A percentile compares a stretch with the other conserved stretches of the same genome.
Conservation (phyloP, 1,140 invertebrate genomes). For the Drosophila equinoxialis region DNA sequence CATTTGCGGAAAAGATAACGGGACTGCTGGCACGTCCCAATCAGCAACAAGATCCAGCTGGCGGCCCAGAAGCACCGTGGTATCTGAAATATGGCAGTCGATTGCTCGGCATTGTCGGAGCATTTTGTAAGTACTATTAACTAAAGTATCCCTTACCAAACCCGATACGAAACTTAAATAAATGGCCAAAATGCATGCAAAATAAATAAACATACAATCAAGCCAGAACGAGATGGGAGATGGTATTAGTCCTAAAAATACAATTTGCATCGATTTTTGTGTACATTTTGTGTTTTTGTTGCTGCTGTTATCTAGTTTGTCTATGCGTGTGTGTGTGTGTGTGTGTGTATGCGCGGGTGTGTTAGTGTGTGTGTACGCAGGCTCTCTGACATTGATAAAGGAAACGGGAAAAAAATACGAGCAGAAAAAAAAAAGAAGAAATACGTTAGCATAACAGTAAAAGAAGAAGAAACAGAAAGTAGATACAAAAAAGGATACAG, state of each 20-base stretch:
- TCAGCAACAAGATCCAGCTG: slow-evolving; percentile 85
- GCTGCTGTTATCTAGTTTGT: slow-evolving; percentile 32
- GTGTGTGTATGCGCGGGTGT: slow-evolving; percentile 17
- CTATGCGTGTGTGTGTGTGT: slow-evolving; percentile 34
- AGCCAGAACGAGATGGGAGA: slow-evolving; percentile 32
- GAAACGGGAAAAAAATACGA: slow-evolving; percentile 33
- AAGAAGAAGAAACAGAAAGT: slow-evolving; percentile 13
- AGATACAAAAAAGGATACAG: slow-evolving; percentile 74
- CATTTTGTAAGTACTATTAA: slow-evolving; percentile 87
- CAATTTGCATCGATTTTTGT: slow-evolving; percentile 75
- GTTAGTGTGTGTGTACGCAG: slow-evolving; percentile 50
- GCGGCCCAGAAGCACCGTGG: slow-evolving; percentile 93
- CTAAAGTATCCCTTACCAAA: not conserved
- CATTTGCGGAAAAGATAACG: slow-evolving; percentile 90
- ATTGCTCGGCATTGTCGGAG: slow-evolving; percentile 92
- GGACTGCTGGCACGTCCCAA: slow-evolving; percentile 90
- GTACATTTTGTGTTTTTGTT: slow-evolving; percentile 52
- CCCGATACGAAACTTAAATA: slow-evolving; percentile 2
- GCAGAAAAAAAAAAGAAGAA: slow-evolving; percentile 12
- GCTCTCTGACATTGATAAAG: slow-evolving; percentile 77
- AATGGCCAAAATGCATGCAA: not conserved
- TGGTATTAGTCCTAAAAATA: slow-evolving; percentile 35
- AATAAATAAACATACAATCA: slow-evolving; percentile 16
- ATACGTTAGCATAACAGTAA: slow-evolving; percentile 33
- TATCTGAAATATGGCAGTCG: slow-evolving; percentile 94